Conservation (phyloP, 2,113 vertebrate species). For the Silurus asotus region DNA sequence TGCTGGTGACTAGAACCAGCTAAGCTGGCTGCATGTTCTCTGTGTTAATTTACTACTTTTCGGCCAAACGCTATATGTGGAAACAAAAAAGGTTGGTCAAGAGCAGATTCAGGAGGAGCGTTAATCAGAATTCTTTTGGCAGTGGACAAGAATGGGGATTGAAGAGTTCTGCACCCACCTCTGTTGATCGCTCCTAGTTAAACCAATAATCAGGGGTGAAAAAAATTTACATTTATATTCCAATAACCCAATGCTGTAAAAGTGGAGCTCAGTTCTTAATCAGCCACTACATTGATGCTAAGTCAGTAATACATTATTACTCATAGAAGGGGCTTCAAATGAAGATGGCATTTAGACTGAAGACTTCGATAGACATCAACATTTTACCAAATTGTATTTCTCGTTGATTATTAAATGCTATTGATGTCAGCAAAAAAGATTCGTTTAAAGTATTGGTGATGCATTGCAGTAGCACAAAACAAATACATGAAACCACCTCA, state of each 20-base stretch:
- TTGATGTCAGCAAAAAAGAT: background rate
- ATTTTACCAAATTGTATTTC: background rate
- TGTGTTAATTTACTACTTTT: background rate
- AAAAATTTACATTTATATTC: background rate
- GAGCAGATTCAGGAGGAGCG: background rate
- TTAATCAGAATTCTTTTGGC: background rate
- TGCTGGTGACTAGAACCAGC: background rate
- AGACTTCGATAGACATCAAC: background rate
- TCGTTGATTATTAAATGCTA: background rate
- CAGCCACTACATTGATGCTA: background rate
- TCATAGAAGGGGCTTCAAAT: background rate
- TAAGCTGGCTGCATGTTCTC: background rate
- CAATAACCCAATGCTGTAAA: background rate
- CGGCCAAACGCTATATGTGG: background rate
- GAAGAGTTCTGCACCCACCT: background rate
- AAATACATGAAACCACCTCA: too few relatives aligned
- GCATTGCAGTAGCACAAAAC: background rate
- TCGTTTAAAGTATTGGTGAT: background rate
- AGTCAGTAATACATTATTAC: background rate
- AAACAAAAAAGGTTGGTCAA: background rate
- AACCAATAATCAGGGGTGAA: background rate
- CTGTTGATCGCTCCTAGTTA: background rate
- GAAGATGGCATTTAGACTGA: background rate
- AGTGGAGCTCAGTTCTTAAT: background rate
- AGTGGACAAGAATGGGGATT: background rate